Evolutionary conservation across 1,140 invertebrate genomes (phyloP), one percentile per base, ranked within the genome.

Genomic region (Campoletis sonorensis): DNA sequence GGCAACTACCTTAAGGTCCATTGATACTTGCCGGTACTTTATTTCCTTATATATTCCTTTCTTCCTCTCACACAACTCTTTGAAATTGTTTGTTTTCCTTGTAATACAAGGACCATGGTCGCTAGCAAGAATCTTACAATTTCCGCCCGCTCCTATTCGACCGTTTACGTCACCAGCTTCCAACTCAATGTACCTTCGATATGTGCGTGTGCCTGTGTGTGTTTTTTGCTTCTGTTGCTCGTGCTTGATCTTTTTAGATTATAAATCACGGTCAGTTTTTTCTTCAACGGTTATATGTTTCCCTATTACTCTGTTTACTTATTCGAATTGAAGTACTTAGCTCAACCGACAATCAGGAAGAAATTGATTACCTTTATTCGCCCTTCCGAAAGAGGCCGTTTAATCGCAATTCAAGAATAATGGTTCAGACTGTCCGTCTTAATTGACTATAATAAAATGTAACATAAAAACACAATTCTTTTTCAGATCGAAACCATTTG

Each of bases 91-190:
- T 13, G 21, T 72, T 72, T 45, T 23, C 23, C 37, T 72, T 40
- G 23, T 64, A 64, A 7, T 23, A 64, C 21, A 23, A 15, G 37
- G n/a, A n/a, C 70, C 5, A 23, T 45, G 70, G 70, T 78, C 75
- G 58, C 72, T 80, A 76, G 80, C 83, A 81, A 67, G 84, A 83
- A 83, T 84, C 81, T 84, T 78, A 79, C 84, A 82, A 85, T 85
- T 84, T 85, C 83, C 84, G 84, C 16, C 79, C 70, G 71, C 79
- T 84, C 83, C 49, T 84, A 85, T 81, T 23, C 61, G 21, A 64
- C 61, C 61, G 27, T 26, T 64, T 64, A 4, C 61, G 23, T 64
- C 23, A 26, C 61, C 61, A 78, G 80, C 84, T 83, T 82, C 81
- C 84, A 71, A 71, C 68, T 81, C 76, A 45, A 45, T 10, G 40